Evolutionary conservation across 1,140 invertebrate genomes (phyloP).

Genomic region (Drosophila biarmipes): DNA sequence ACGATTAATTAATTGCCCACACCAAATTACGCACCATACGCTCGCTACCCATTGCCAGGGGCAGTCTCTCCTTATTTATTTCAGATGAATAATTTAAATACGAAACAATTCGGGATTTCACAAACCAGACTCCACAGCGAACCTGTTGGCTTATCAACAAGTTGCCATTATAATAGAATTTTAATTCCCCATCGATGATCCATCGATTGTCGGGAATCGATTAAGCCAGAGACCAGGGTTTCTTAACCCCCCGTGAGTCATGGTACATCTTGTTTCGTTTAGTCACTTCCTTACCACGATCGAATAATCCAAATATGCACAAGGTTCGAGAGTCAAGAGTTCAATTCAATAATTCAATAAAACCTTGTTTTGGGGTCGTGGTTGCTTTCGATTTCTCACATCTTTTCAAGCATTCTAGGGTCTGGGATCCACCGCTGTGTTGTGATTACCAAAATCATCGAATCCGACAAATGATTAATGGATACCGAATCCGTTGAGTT

Average conservation of each 20-base stretch:
- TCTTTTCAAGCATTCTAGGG: constrained; percentile 17
- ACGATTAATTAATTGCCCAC: constrained; percentile 71
- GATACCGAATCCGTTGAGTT: constrained; percentile 19
- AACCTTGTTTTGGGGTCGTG: constrained; percentile 46
- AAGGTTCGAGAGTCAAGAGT: constrained; percentile 43
- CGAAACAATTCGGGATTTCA: constrained; percentile 19
- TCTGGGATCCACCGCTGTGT: constrained; percentile 4
- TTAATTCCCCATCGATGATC: constrained; percentile 14
- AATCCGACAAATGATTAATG: constrained; percentile 55
- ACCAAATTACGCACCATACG: constrained; percentile 74
- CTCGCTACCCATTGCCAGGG: constrained; percentile 28
- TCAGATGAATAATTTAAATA: constrained; percentile 43
- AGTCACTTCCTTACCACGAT: constrained; percentile 42
- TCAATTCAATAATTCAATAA: constrained; percentile 21
- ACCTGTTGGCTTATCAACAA: constrained; percentile 46
- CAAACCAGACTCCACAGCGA: constrained; percentile 13
- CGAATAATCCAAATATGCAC: constrained; percentile 32
- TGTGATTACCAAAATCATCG: constrained; percentile 39
- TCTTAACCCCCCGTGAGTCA: constrained; percentile 35
- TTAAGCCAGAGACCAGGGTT: not conserved
- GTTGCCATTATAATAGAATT: constrained; percentile 38
- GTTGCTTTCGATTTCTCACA: constrained; percentile 49
- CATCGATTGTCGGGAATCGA: constrained; percentile 2
- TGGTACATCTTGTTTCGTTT: not conserved
- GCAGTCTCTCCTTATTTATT: constrained; percentile 43